phyloP scores from a whole-genome alignment of 2,888 invertebrate species.

The Drosophila tanythrix region DNA sequence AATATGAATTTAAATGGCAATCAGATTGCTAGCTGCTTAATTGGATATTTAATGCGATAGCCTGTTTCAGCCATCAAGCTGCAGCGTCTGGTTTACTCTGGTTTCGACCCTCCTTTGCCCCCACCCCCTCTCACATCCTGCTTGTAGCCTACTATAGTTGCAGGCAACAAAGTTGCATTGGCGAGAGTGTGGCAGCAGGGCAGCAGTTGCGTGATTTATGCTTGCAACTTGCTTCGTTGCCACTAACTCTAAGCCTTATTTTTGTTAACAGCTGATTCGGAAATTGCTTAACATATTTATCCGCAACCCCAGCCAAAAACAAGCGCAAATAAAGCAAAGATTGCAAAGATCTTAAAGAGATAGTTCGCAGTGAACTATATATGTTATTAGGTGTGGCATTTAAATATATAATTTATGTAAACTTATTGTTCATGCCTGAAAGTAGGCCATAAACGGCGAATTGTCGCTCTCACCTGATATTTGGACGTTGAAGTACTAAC shows the following conservation, averaged over 20 bases:
- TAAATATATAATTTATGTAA: background rate
- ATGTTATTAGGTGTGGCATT: background rate
- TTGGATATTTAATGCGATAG: constrained; percentile 4
- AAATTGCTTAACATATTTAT: background rate
- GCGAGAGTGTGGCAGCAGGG: background rate
- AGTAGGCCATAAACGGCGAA: no score
- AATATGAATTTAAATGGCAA: background rate
- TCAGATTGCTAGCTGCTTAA: background rate
- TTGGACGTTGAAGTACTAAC: no score
- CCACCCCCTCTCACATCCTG: no score
- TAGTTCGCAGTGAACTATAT: background rate
- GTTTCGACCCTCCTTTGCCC: background rate
- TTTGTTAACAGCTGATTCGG: constrained; percentile 12
- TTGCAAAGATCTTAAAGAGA: no score
- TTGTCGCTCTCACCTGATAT: no score
- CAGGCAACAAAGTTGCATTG: background rate
- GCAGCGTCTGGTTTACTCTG: background rate
- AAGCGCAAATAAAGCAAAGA: background rate
- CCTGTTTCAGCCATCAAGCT: background rate
- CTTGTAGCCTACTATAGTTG: background rate
- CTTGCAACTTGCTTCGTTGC: background rate
- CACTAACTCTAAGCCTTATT: background rate
- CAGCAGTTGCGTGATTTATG: constrained; percentile 17
- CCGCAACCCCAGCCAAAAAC: background rate
- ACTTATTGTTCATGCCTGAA: background rate